Evolutionary conservation across 2,797 vertebrate genomes (phyloP).

Genomic region (Hippoglossus hippoglossus): DNA sequence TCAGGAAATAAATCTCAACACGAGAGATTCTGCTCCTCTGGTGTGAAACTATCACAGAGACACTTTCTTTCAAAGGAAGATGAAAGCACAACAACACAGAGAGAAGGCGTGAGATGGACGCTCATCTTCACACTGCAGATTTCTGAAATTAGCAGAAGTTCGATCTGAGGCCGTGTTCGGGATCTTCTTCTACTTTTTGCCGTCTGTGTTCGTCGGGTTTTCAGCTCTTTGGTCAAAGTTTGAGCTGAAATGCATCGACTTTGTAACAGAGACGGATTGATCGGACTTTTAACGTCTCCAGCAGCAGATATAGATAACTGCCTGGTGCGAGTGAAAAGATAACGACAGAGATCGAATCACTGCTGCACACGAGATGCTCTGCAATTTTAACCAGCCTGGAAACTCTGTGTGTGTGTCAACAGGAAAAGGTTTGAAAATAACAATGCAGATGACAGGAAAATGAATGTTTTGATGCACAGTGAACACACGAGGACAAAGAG

Average conservation of each 20-base stretch:
- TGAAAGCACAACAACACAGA: no score
- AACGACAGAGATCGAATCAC: conserved; percentile 27
- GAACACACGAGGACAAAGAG: no score
- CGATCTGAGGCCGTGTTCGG: no score
- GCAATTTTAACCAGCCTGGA: conserved; percentile 43
- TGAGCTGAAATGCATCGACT: conserved; percentile 26
- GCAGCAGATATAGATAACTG: conserved; percentile 41
- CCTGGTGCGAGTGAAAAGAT: conserved; percentile 38
- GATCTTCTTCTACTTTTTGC: no score
- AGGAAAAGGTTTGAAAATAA: conserved; percentile 15
- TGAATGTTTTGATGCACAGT: conserved; percentile 14
- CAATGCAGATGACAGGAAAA: conserved; percentile 51
- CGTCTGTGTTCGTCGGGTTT: background rate
- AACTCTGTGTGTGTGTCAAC: conserved; percentile 2
- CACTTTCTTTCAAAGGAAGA: no score
- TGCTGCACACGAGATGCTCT: conserved; percentile 4
- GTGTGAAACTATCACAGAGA: no score
- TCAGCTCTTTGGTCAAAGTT: conserved; percentile 34
- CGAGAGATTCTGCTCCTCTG: no score
- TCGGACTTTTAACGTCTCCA: background rate
- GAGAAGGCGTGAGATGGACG: no score
- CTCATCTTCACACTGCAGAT: no score
- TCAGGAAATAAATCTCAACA: no score
- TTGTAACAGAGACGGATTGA: conserved; percentile 37
- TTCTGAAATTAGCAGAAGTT: background rate